Percentiles rank a stretch among this genome's conserved stretches.
phyloP scores from a whole-genome alignment of 2,113 vertebrate species.

The Syrrhaptes paradoxus region DNA sequence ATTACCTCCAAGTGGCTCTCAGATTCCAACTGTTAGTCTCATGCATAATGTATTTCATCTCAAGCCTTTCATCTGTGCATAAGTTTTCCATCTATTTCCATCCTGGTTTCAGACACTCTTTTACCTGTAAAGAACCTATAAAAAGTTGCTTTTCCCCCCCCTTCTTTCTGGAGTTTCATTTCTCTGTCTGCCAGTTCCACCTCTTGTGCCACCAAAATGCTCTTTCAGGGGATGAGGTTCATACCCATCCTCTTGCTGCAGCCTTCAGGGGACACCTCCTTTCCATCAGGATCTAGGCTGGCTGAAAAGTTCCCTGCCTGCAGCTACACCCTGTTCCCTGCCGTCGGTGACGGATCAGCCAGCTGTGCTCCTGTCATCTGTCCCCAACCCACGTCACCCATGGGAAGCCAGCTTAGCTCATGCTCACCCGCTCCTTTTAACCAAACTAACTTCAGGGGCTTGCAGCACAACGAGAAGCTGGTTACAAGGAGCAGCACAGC shows the following conservation, averaged over 20 bases:
- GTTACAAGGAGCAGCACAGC: neutral
- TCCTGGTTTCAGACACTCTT: neutral
- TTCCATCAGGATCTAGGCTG: neutral
- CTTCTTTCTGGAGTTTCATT: neutral
- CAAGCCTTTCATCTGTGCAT: constrained; percentile 51
- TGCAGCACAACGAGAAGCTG: neutral
- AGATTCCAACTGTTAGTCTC: constrained; percentile 63
- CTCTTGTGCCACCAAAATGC: neutral
- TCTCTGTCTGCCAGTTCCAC: neutral
- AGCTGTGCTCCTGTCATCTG: neutral
- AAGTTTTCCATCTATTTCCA: constrained; percentile 58
- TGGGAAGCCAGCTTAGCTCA: neutral
- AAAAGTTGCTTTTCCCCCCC: neutral
- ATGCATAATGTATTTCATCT: constrained; percentile 74
- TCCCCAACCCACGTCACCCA: neutral
- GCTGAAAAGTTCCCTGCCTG: neutral
- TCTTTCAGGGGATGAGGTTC: neutral
- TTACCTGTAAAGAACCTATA: neutral
- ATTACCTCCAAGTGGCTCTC: constrained; percentile 61
- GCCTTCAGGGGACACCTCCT: neutral
- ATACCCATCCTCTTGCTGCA: neutral
- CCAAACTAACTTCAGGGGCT: neutral
- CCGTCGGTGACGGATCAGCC: neutral
- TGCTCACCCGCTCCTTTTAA: neutral
- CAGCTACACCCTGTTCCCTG: neutral